phyloP scores from a whole-genome alignment of 2,888 invertebrate species.

The Monochamus alternatus region DNA sequence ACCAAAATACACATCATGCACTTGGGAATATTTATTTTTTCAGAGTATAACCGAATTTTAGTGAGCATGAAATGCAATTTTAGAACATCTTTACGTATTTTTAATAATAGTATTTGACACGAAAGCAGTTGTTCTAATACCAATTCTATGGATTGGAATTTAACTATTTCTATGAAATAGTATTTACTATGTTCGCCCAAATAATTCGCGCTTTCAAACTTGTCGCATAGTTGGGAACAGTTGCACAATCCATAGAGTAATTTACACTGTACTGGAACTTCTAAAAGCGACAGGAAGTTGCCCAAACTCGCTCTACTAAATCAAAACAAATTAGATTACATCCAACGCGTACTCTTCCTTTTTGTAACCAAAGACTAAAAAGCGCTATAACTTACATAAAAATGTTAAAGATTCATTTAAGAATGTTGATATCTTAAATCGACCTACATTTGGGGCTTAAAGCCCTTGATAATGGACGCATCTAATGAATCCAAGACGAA shows the following conservation, averaged over 20 bases:
- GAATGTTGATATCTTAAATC: background rate
- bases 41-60: no score
- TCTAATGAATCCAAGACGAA: constrained; percentile 8
- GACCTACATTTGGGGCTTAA: constrained; percentile 18
- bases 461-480: constrained; percentile 7
- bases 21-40: no score
- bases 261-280: constrained; percentile 14
- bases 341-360: background rate
- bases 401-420: constrained; percentile 7
- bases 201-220: constrained; percentile 9
- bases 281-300: constrained; percentile 9
- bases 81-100: no score
- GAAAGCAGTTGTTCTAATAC: no score
- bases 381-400: background rate
- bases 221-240: background rate
- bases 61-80: no score
- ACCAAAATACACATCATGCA: no score
- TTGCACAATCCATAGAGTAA: constrained; percentile 1
- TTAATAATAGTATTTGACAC: no score
- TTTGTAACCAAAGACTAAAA: background rate
- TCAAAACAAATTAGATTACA: constrained; percentile 17
- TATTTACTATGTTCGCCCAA: background rate
- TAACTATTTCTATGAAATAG: no score
- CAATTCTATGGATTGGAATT: no score
- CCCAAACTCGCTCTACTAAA: constrained; percentile 5